These are phyloP conservation scores for Octopus bimaculoides DNA, from an alignment of 1,140 invertebrate species.

Conservation along the genomic window DNA sequence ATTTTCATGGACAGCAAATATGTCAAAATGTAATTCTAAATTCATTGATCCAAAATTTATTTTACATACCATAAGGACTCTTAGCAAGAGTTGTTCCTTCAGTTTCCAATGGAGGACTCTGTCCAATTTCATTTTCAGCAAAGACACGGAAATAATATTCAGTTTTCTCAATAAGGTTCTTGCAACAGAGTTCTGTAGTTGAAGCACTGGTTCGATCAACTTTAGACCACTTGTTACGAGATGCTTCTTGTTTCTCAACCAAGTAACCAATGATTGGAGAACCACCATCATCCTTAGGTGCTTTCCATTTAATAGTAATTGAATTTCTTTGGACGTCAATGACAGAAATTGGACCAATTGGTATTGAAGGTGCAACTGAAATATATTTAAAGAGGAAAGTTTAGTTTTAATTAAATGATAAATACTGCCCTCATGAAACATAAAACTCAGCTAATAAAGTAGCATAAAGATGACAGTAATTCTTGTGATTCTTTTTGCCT, in stretches of 20 bases:
- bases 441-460: too few relatives aligned
- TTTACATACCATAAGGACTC: constrained; percentile 51
- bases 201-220: not conserved
- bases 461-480: too few relatives aligned
- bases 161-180: constrained; percentile 65
- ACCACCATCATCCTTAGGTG: constrained; percentile 87
- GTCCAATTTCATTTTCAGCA: constrained; percentile 85
- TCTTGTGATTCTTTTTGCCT: too few relatives aligned
- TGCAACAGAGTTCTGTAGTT: not conserved
- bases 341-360: constrained; percentile 36
- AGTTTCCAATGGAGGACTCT: constrained; percentile 72
- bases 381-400: not conserved
- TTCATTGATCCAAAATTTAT: not conserved
- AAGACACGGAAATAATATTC: constrained; percentile 93
- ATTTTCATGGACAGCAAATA: too few relatives aligned
- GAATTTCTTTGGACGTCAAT: constrained; percentile 55
- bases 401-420: too few relatives aligned
- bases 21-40: not conserved
- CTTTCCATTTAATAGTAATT: constrained; percentile 55
- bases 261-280: constrained; percentile 87
- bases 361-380: constrained; percentile 5
- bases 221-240: constrained; percentile 9
- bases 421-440: too few relatives aligned
- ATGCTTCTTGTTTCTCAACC: constrained; percentile 85
- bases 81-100: constrained; percentile 56